These are phyloP conservation scores for Cinara cedri DNA, from an alignment of 2,888 invertebrate genomes.

Conservation along the genomic window DNA sequence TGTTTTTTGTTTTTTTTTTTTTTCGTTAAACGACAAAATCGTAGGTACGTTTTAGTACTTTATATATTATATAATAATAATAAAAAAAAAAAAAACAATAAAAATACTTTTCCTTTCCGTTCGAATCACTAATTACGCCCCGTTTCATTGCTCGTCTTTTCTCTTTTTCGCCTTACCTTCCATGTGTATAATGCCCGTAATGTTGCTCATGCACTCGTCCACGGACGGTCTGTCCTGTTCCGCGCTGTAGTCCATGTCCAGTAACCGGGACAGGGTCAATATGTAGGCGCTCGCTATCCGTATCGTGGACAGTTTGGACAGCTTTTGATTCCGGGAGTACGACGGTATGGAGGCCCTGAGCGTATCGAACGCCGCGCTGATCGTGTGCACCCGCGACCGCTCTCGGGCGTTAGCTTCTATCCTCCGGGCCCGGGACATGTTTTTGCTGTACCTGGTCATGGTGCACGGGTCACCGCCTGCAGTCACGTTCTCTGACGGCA, in stretches of 20 bases:
- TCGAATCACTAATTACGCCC: too few relatives aligned
- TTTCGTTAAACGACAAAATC: too few relatives aligned
- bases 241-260: slow-evolving; percentile 72
- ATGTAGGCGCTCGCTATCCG: slow-evolving; percentile 94
- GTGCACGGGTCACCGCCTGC: too few relatives aligned
- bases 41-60: too few relatives aligned
- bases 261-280: slow-evolving; percentile 79
- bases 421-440: slow-evolving; percentile 89
- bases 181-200: slow-evolving; percentile 90
- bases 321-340: slow-evolving; percentile 90
- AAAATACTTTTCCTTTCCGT: too few relatives aligned
- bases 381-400: slow-evolving; percentile 90
- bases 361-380: slow-evolving; percentile 93
- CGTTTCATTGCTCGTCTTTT: slow-evolving; percentile 70
- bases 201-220: slow-evolving; percentile 80
- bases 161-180: slow-evolving; percentile 88
- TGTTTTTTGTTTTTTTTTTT: too few relatives aligned
- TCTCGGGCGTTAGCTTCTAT: slow-evolving; percentile 95
- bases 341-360: slow-evolving; percentile 83
- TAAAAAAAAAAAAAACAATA: background rate
- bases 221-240: slow-evolving; percentile 70
- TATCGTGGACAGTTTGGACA: slow-evolving; percentile 89
- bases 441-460: slow-evolving; percentile 67
- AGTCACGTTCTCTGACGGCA: slow-evolving; percentile 22
- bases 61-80: background rate